Evolutionary conservation across 2,797 vertebrate species (phyloP).

Genomic region (Margarornis squamiger): DNA sequence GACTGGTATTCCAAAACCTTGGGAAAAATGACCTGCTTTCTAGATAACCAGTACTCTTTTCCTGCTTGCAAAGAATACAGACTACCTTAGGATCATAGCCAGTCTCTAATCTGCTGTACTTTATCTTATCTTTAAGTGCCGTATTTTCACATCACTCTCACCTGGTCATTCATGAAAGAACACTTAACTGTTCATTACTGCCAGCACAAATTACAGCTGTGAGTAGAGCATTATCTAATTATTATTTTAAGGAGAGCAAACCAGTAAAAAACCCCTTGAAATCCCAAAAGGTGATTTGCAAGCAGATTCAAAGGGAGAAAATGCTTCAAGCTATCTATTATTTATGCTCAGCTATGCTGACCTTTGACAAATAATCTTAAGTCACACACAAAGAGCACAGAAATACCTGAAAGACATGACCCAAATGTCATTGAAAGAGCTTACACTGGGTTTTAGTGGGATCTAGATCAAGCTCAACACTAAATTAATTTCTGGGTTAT

Average conservation of each 20-base stretch:
- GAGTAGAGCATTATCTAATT: slow-evolving; percentile 4
- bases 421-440: background rate
- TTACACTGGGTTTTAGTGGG: background rate
- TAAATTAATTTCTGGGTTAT: slow-evolving; percentile 23
- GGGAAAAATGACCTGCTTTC: background rate
- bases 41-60: background rate
- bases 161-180: background rate
- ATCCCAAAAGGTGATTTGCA: background rate
- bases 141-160: slow-evolving; percentile 6
- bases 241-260: slow-evolving; percentile 8
- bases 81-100: background rate
- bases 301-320: background rate
- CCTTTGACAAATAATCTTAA: slow-evolving; percentile 23
- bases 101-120: background rate
- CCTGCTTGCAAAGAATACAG: background rate
- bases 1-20: background rate
- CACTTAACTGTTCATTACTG: background rate
- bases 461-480: background rate
- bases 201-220: background rate
- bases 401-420: background rate
- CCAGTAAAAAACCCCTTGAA: background rate
- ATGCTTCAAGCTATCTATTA: background rate
- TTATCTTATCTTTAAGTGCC: slow-evolving; percentile 31
- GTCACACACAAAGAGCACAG: background rate
- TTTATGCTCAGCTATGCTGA: background rate